Percentiles rank a stretch among this genome's conserved stretches.
Evolutionary conservation across 2,888 invertebrate genomes (phyloP).

Genomic region (Alentia gelatinosa): DNA sequence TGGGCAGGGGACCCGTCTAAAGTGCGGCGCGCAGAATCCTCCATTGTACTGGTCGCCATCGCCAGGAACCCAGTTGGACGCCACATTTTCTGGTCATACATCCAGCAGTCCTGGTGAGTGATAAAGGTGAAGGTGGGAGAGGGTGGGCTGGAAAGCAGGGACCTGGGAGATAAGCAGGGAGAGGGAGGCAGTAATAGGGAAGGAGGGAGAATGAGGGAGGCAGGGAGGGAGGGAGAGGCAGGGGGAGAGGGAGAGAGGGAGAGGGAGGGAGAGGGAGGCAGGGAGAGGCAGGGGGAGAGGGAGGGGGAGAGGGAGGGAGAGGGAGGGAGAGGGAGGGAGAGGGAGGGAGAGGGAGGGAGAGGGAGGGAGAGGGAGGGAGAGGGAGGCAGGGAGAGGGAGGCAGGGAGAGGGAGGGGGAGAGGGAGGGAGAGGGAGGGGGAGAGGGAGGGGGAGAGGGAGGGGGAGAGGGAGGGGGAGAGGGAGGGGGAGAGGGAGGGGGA

Average conservation of each 20-base stretch:
- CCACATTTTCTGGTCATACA: background rate
- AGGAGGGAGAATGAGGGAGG: no score
- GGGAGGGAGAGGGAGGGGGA: background rate
- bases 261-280: background rate
- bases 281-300: no score
- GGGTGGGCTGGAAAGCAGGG: background rate
- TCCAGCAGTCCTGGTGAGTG: background rate
- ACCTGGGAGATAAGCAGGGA: background rate
- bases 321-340: slow-evolving; percentile 14
- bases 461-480: background rate
- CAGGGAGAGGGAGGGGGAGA: no score
- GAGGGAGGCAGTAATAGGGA: slow-evolving; percentile 6
- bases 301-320: slow-evolving; percentile 7
- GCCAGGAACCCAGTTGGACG: background rate
- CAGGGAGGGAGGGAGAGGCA: no score
- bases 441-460: slow-evolving; percentile 2
- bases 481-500: background rate
- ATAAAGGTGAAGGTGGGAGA: background rate
- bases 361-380: no score
- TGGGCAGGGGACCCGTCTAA: background rate
- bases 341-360: background rate
- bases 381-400: no score
- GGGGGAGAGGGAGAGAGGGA: slow-evolving; percentile 38
- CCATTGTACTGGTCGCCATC: background rate
- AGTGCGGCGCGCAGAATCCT: background rate